Evolutionary conservation across 1,140 invertebrate species (phyloP), one percentile per base, ranked within the genome.

Genomic region (Polyergus mexicanus): DNA sequence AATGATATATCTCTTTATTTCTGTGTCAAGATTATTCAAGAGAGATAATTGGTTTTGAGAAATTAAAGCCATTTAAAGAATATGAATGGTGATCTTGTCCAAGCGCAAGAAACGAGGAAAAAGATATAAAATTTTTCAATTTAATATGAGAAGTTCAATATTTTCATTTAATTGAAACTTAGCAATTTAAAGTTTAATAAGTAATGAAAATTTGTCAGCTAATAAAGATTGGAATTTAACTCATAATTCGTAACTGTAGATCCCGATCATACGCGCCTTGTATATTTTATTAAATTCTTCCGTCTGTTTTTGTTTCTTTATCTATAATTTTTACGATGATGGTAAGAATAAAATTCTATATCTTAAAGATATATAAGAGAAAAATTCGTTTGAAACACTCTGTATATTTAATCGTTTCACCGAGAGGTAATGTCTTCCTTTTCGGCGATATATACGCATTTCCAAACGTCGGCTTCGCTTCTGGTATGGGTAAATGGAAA

Each of bases 1-100:
- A 41, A 65, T 32, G 44, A 65, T 25, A 22, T 19, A 38, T 65
- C 58, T 65, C 58, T 60, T 41, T 72, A 72, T 72, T 83, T 83
- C 62, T 60, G 54, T 8, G 5, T 35, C 54, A 22, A 10, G n/a
- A n/a, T 56, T 47, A 68, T 80, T 28, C 35, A 19, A 80, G 10
- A 44, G 7, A 44, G 44, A 11, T 60, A 72, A 83, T 72, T 54
- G 11, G 35, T 74, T 72, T 60, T 68, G 54, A 16, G 4, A 60
- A 72, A 60, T 83, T 60, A 74, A 22, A 83, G 19, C 56, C 19
- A 6, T 19, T n/a, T n/a, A n/a, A n/a, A n/a, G 16, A 78, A 54
- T 47, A 28, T 47, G 22, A 60, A 35, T 22, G 54, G 10, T 11
- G 25, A 25, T 44, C 22, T 58, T 22, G 44, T 2, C 0, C 22